These are phyloP conservation scores for Esox masquinongy DNA, from an alignment of 2,797 vertebrate species.

Conservation along the genomic window DNA sequence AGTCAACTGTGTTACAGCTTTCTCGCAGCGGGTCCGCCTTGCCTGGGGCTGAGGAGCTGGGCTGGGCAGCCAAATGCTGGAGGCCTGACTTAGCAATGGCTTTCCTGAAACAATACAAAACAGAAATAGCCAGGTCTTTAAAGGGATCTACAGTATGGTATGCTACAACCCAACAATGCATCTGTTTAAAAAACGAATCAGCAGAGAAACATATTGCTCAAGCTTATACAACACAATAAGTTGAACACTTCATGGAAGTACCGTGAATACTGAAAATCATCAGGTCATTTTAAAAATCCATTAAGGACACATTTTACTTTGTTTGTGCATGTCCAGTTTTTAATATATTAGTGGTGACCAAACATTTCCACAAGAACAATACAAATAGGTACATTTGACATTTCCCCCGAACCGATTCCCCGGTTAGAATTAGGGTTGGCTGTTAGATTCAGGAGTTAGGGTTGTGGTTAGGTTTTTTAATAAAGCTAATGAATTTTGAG, in stretches of 20 bases:
- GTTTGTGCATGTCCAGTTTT: neutral
- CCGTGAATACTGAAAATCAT: neutral
- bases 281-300: neutral
- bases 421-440: too few relatives aligned
- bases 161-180: neutral
- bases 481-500: too few relatives aligned
- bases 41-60: slow-evolving; percentile 54
- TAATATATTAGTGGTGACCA: too few relatives aligned
- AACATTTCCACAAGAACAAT: too few relatives aligned
- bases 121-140: slow-evolving; percentile 5
- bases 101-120: slow-evolving; percentile 80
- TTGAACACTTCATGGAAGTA: too few relatives aligned
- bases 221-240: neutral
- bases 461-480: too few relatives aligned
- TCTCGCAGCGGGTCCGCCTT: slow-evolving; percentile 73
- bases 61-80: slow-evolving; percentile 75
- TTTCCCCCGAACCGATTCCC: too few relatives aligned
- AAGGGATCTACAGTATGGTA: neutral
- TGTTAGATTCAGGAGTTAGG: too few relatives aligned
- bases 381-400: too few relatives aligned
- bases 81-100: slow-evolving; percentile 87
- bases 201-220: neutral
- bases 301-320: neutral
- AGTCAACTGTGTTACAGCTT: slow-evolving; percentile 86
- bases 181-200: neutral